Base-by-base conservation (phyloP, 2,113 vertebrate species). In the Onychostoma macrolepis region DNA sequence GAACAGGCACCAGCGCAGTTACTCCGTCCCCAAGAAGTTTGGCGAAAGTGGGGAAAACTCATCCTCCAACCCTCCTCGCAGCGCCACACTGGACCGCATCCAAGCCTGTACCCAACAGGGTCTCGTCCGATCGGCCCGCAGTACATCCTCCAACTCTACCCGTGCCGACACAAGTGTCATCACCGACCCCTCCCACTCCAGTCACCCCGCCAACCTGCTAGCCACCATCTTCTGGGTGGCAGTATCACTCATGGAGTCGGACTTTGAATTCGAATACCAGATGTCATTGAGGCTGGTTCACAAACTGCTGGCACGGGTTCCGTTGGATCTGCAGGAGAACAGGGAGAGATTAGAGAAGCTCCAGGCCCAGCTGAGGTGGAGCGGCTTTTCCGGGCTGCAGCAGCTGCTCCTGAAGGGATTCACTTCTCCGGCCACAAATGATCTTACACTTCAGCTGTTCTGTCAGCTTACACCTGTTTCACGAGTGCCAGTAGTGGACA, bases 251-350 rank as follows among this genome's bases (percentile, higher is more conserved):
- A 99, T 99, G 98, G 98, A 99, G 92, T 99, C 98, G 0, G 98
- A 99, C 93, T 99, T 99, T 93, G 98, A 99, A 92, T 99, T 99
- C 92, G 98, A 99, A 87, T 99, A 99, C 87, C 95, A 99, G 45
- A 99, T 99, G 98, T 97, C 98, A 1, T 92, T 99, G 76, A 93
- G 97, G 43, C 94, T 99, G 10, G 93, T 99, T 88, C 98, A 96
- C 91, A 97, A 98, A 91, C 94, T 99, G 8, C 94, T 99, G 88
- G 96, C 97, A 77, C 95, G 98, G 89, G 96, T 99, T 90, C 98
- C 98, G 0, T 93, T 99, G 19, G 98, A 99, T 91, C 96, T 98
- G 94, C 95, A 95, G 2, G 98, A 99, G 93, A 99, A 98, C 92
- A 93, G 98, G 7, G 98, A 99, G 88, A 97, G 98, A 36, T 94